phyloP scores from a whole-genome alignment of 2,888 invertebrate genomes.

The Polymixis flavicincta region DNA sequence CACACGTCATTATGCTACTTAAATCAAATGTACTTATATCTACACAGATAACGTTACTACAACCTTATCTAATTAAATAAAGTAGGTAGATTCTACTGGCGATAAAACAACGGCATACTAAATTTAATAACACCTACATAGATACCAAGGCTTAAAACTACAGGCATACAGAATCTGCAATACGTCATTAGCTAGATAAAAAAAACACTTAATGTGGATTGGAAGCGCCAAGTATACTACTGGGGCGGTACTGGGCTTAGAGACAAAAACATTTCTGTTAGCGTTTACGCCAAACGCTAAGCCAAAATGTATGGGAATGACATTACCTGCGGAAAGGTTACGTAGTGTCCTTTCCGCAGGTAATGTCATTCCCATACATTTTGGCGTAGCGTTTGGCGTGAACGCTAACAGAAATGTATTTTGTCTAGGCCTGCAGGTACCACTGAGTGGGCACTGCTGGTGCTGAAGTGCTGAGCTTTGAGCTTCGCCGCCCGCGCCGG shows the following conservation, averaged over 20 bases:
- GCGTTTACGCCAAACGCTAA: too few relatives aligned
- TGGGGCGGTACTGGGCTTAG: neutral
- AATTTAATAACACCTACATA: conserved; percentile 41
- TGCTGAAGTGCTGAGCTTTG: neutral
- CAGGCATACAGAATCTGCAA: conserved; percentile 40
- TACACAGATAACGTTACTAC: conserved; percentile 57
- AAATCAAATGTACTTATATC: conserved; percentile 45
- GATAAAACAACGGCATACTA: conserved; percentile 44
- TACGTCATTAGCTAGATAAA: conserved; percentile 33
- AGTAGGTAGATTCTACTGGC: conserved; percentile 54
- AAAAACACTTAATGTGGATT: neutral
- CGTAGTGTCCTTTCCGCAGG: too few relatives aligned
- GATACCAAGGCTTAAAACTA: conserved; percentile 54
- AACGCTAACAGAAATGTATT: too few relatives aligned
- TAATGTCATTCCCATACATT: too few relatives aligned
- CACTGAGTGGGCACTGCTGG: neutral
- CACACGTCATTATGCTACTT: conserved; percentile 31
- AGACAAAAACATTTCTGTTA: too few relatives aligned
- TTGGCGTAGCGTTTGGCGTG: too few relatives aligned
- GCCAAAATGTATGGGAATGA: too few relatives aligned
- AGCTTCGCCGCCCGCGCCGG: neutral
- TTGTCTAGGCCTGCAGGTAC: too few relatives aligned
- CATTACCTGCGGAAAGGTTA: too few relatives aligned
- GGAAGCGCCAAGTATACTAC: conserved; percentile 16
- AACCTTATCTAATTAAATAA: conserved; percentile 53